Conservation (phyloP, 2,113 vertebrate species). For the Neogale vison region DNA sequence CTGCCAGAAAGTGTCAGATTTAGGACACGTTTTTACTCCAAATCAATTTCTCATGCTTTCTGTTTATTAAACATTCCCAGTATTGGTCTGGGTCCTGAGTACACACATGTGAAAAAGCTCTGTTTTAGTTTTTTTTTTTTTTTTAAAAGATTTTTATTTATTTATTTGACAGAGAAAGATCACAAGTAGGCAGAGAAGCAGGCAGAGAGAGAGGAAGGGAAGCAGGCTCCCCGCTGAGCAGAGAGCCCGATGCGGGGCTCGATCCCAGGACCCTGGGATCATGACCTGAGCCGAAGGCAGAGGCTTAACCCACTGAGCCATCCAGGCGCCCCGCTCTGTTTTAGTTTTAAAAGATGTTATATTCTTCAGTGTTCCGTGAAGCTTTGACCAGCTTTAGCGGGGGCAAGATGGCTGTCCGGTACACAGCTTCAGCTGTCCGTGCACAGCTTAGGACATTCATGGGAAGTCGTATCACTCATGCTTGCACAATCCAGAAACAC, state of each 20-base stretch:
- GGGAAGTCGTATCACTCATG: not conserved
- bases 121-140: constrained; percentile 1
- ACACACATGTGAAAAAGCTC: not conserved
- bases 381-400: not conserved
- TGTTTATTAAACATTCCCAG: not conserved
- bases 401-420: not conserved
- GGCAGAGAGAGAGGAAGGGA: no score
- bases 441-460: not conserved
- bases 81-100: not conserved
- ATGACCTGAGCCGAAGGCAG: no score
- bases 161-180: no score
- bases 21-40: not conserved
- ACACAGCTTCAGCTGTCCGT: not conserved
- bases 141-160: no score
- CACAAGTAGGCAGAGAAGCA: no score
- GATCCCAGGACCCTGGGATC: no score
- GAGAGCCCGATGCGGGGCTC: no score
- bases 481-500: not conserved
- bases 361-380: not conserved
- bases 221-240: no score
- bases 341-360: not conserved
- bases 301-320: no score
- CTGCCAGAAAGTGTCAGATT: not conserved
- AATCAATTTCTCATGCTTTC: not conserved
- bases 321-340: no score